These are phyloP conservation scores for Capromys pilorides DNA, from an alignment of 2,797 vertebrate genomes.

Conservation along the genomic window DNA sequence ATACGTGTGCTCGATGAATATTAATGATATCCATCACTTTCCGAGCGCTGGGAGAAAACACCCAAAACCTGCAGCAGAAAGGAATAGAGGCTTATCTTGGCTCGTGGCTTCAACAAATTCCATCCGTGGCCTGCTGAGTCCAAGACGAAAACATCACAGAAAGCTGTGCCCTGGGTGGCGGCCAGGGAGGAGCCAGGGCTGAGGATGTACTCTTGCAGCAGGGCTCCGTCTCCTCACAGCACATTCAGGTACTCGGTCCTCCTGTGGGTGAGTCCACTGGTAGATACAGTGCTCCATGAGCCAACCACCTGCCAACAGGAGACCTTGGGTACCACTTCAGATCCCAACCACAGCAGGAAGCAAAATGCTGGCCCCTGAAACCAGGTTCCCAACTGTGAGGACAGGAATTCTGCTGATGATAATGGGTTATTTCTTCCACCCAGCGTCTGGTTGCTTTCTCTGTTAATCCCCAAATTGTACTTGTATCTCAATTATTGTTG, in stretches of 20 bases:
- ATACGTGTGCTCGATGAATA: fast-evolving
- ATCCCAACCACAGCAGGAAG: neutral
- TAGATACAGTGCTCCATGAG: neutral
- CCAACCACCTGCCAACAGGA: neutral
- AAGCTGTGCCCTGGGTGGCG: neutral
- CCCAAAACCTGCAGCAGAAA: neutral
- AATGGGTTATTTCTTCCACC: neutral
- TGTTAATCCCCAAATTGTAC: neutral
- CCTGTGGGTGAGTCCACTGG: neutral
- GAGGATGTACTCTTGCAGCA: neutral
- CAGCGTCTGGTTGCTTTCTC: neutral
- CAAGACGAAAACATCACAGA: neutral
- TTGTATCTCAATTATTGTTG: neutral
- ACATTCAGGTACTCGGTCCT: neutral
- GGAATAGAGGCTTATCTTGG: neutral
- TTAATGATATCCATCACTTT: neutral
- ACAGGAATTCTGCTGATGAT: too few species aligned
- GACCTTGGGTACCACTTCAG: neutral
- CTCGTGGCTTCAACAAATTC: neutral
- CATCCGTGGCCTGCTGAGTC: neutral
- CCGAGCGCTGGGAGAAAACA: neutral
- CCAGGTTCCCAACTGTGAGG: fast-evolving
- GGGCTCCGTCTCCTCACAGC: neutral
- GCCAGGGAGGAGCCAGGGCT: neutral
- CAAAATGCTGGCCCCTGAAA: fast-evolving